Base-by-base conservation (phyloP, 2,888 invertebrate genomes). In the Heteropelma amictum region DNA sequence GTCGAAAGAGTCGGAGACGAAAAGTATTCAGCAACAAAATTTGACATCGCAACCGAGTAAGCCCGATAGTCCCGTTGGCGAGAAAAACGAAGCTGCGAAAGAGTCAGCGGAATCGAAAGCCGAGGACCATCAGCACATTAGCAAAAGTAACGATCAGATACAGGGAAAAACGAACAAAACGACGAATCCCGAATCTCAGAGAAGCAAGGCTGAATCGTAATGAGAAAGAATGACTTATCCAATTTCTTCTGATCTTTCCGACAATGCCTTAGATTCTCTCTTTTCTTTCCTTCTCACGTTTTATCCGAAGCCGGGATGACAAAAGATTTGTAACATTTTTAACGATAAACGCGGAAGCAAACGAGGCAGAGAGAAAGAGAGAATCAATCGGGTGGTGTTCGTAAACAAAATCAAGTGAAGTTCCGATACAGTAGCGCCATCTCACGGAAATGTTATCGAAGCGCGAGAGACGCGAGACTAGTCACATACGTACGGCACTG, bases 151-250 rank as follows among this genome's bases (percentile, higher is more conserved):
- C 53, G 85, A 85, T 23, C 82, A 83, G 68, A 79, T 82, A 67
- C 83, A 84, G 72, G 82, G 78, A 38, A 86, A 86, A 60, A 76
- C 67, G 40, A 76, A 53, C 23, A 76, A 76, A 72, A 68, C 58
- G 40, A 51, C 68, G 19, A 87, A 86, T 51, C 79, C 80, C 23
- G 87, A 87, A 40, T 77, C 78, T 54, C 84, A 86, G 72, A 83
- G 81, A 51, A 84, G 78, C 64, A 85, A 86, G 76, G 80, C 81
- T 7, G 87, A 88, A 42, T 85, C 87, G 80, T 88, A 88, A 87
- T 81, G 75, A 65, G 56, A 51, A 45, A 42, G 53, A 65, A 38
- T 42, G 21, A 45, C 10, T 45, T n/a, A n/a, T n/a, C n/a, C n/a
- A n/a, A n/a, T n/a, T n/a, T n/a, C n/a, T n/a, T n/a, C n/a, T n/a